These are phyloP conservation scores for Drosophila biarmipes DNA, from an alignment of 1,140 invertebrate species.

Conservation along the genomic window DNA sequence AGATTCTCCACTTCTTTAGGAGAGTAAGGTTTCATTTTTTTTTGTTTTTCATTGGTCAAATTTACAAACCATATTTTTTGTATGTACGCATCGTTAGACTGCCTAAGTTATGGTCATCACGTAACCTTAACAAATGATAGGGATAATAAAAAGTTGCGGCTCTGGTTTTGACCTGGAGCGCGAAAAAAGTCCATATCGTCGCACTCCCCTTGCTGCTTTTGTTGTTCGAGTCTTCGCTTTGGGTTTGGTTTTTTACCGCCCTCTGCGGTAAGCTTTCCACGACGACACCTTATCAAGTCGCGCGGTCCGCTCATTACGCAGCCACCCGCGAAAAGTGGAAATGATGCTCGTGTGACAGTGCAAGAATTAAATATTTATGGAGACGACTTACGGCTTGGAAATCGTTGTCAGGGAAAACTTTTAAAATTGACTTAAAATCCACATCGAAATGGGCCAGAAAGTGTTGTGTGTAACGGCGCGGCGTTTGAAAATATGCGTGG, in stretches of 20 bases:
- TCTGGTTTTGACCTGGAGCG: conserved; percentile 71
- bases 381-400: conserved; percentile 60
- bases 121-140: conserved; percentile 83
- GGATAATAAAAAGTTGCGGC: conserved; percentile 75
- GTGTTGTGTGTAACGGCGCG: conserved; percentile 4
- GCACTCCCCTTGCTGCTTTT: not conserved
- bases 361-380: conserved; percentile 81
- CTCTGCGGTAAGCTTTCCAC: conserved; percentile 47
- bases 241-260: conserved; percentile 21
- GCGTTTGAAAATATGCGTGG: conserved; percentile 12
- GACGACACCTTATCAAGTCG: conserved; percentile 71
- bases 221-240: conserved; percentile 5
- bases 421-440: conserved; percentile 76
- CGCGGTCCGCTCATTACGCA: conserved; percentile 67
- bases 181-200: conserved; percentile 23
- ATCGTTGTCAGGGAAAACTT: conserved; percentile 51
- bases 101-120: conserved; percentile 78
- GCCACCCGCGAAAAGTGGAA: conserved; percentile 32
- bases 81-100: conserved; percentile 79
- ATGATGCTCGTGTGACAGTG: conserved; percentile 63
- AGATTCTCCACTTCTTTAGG: too few species aligned
- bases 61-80: too few species aligned
- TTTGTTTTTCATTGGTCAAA: too few species aligned
- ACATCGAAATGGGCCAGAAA: conserved; percentile 13
- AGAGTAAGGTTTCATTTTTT: too few species aligned